These are phyloP conservation scores for Elgonia sp. DNA, from an alignment of 2,888 invertebrate species.

Conservation along the genomic window DNA sequence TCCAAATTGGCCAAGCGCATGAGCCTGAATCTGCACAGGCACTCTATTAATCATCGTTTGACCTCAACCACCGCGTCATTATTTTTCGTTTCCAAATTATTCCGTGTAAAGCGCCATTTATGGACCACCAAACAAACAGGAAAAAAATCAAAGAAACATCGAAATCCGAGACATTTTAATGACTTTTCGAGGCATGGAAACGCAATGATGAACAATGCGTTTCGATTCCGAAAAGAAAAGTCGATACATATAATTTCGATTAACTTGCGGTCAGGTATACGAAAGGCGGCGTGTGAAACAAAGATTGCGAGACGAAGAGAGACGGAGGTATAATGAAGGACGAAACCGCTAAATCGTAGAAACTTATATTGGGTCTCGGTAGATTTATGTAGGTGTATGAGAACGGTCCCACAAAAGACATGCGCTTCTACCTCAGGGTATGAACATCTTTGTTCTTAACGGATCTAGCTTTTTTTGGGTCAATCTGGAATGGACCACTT, in stretches of 20 bases:
- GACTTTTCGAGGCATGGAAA: no score
- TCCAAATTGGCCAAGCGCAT: no score
- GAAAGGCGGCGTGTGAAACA: constrained; percentile 68
- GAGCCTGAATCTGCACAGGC: no score
- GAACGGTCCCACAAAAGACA: constrained; percentile 67
- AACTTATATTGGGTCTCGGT: constrained; percentile 78
- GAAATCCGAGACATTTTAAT: no score
- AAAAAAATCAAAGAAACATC: no score
- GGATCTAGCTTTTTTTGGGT: constrained; percentile 59
- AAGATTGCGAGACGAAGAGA: constrained; percentile 45
- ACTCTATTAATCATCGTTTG: no score
- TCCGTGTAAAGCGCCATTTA: background rate
- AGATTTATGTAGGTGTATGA: constrained; percentile 82
- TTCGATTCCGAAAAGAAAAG: constrained; percentile 24
- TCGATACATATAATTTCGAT: constrained; percentile 62
- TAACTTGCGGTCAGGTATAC: constrained; percentile 72
- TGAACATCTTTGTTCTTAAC: constrained; percentile 64
- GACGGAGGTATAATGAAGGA: constrained; percentile 66
- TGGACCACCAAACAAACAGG: no score
- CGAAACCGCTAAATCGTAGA: constrained; percentile 70
- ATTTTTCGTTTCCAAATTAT: constrained; percentile 55
- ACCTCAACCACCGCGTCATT: constrained; percentile 40
- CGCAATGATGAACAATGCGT: no score
- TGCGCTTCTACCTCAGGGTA: constrained; percentile 67
- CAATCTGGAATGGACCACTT: constrained; percentile 29